Evolutionary conservation across 2,113 vertebrate species (phyloP), one percentile per base, ranked within the genome.

Genomic region (Lamprotornis superbus): DNA sequence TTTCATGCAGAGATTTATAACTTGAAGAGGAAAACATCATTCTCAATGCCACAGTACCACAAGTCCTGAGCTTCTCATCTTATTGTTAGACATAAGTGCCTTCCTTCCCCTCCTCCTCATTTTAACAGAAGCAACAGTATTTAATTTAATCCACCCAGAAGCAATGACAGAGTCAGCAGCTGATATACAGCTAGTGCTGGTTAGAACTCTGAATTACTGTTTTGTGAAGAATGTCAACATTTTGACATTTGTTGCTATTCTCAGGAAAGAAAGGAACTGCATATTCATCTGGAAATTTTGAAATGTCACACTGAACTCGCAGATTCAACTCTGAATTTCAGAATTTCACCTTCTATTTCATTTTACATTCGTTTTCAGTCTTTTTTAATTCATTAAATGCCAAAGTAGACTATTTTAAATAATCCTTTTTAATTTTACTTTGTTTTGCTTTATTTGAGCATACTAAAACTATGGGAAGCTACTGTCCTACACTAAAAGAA

Each of bases 211-310:
- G 91, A 94, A 95, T 75, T 91, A 79, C 91, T 87, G 65, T 82
- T 94, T 93, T 82, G 65, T 91, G 93, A 93, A 92, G 84, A 93
- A 76, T 64, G 74, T 94, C 94, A 96, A 95, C 91, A 92, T 95
- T 95, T 87, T 96, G 94, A 95, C 93, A 94, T 94, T 95, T 89
- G 87, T 91, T 89, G 64, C 83, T 96, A 87, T 89, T 97, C 93
- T 95, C 49, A 80, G 83, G 57, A 70, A 93, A 89, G 75, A 75
- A 84, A 70, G 61, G n/a, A 94, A 79, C 14, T 83, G 49, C 59
- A 59, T 95, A 95, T 94, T 93, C 79, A 91, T 95, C 90, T 89
- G 83, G 61, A 94, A 94, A 83, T 88, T 93, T n/a, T 77, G 68
- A 97, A 97, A 95, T 93, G 93, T 85, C 95, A 95, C 23, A 7